phyloP scores from a whole-genome alignment of 1,140 invertebrate species.

The Grapholita molesta region DNA sequence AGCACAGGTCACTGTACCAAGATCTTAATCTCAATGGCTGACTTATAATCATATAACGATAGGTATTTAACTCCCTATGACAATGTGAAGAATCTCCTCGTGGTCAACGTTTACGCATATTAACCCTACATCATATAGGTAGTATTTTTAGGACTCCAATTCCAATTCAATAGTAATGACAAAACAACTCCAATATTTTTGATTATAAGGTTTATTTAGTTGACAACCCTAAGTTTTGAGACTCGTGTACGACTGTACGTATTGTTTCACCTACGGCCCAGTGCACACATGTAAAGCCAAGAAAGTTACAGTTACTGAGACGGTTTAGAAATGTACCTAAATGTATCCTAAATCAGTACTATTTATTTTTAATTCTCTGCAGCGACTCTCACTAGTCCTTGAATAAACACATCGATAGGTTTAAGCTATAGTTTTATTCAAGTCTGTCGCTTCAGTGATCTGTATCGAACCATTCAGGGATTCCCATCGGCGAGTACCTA shows the following conservation, averaged over 20 bases:
- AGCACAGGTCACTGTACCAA: neutral
- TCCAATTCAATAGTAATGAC: too few relatives aligned
- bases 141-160: too few relatives aligned
- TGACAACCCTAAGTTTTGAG: neutral
- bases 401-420: too few relatives aligned
- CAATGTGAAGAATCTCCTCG: too few relatives aligned
- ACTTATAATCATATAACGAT: neutral
- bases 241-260: constrained; percentile 52
- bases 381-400: too few relatives aligned
- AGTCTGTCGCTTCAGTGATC: neutral
- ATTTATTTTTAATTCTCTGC: too few relatives aligned
- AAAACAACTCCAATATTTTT: too few relatives aligned
- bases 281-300: constrained; percentile 35
- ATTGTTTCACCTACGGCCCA: constrained; percentile 71
- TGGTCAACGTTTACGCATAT: too few relatives aligned
- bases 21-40: neutral
- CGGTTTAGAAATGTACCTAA: neutral
- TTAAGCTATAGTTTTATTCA: neutral
- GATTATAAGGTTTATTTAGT: neutral
- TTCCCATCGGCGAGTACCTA: neutral
- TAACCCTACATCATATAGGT: too few relatives aligned
- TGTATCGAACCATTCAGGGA: neutral
- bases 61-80: too few relatives aligned
- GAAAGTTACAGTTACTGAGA: constrained; percentile 7
- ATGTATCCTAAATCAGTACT: neutral